Percentiles rank a stretch among this genome's conserved stretches.
These are phyloP conservation scores for Lissocephala sabroskyi DNA, from an alignment of 2,888 invertebrate species.

Conservation along the genomic window DNA sequence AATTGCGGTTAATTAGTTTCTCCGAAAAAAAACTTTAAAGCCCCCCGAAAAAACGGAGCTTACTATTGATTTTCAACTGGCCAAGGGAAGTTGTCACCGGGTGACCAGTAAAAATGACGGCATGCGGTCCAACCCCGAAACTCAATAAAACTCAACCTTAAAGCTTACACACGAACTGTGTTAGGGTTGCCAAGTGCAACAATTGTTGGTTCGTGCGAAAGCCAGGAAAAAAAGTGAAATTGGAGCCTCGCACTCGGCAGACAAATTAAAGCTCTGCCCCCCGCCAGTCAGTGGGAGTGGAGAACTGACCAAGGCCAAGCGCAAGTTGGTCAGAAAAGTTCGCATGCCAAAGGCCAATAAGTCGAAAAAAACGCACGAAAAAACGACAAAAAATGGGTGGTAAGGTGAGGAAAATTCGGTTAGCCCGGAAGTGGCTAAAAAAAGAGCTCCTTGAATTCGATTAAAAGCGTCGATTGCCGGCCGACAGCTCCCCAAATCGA, in stretches of 20 bases:
- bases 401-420: constrained; percentile 13
- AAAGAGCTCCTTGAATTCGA: too few species aligned
- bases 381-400: constrained; percentile 27
- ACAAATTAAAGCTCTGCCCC: constrained; percentile 19
- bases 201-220: constrained; percentile 20
- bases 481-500: too few species aligned
- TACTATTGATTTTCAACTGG: too few species aligned
- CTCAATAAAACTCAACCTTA: constrained; percentile 36
- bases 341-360: constrained; percentile 62
- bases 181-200: constrained; percentile 28
- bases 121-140: too few species aligned
- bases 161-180: too few species aligned
- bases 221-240: constrained; percentile 11
- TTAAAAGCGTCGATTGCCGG: too few species aligned
- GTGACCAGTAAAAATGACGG: too few species aligned
- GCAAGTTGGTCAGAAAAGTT: constrained; percentile 54
- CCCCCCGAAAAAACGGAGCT: too few species aligned
- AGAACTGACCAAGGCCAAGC: constrained; percentile 36
- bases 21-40: background rate
- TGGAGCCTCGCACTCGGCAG: constrained; percentile 21
- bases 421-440: constrained; percentile 33
- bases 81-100: too few species aligned
- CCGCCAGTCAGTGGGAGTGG: too few species aligned
- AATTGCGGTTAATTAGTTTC: too few species aligned
- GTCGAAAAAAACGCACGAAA: constrained; percentile 45